phyloP scores from a whole-genome alignment of 2,797 vertebrate species.

The Dermochelys coriacea region DNA sequence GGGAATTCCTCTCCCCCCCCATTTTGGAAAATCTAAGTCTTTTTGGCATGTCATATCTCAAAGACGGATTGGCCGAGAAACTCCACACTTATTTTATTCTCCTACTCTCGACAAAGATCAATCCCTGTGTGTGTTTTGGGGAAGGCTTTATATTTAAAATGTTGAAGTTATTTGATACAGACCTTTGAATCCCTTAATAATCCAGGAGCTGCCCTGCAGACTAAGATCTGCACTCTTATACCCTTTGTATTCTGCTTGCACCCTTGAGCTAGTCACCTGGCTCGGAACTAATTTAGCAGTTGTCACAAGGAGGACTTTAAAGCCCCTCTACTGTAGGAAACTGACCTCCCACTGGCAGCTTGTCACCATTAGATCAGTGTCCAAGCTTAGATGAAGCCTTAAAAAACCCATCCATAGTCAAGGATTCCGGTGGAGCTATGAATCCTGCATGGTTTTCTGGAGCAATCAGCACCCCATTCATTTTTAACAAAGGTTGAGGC shows the following conservation, averaged over 20 bases:
- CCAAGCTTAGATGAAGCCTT: background rate
- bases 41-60: conserved; percentile 9
- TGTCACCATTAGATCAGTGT: background rate
- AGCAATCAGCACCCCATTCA: background rate
- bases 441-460: background rate
- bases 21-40: conserved; percentile 31
- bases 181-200: conserved; percentile 22
- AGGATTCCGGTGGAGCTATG: background rate
- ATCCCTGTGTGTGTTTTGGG: background rate
- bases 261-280: conserved; percentile 33
- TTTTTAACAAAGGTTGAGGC: background rate
- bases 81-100: background rate
- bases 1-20: background rate
- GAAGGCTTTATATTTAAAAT: conserved; percentile 26
- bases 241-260: conserved; percentile 51
- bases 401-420: background rate
- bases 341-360: background rate
- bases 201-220: conserved; percentile 23
- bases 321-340: background rate
- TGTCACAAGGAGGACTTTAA: background rate
- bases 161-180: background rate
- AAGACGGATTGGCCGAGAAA: conserved; percentile 18
- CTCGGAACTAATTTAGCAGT: background rate
- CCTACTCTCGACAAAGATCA: background rate
- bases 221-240: conserved; percentile 3